Conservation (phyloP, 2,888 invertebrate species). For the Epirrhoe alternata region DNA sequence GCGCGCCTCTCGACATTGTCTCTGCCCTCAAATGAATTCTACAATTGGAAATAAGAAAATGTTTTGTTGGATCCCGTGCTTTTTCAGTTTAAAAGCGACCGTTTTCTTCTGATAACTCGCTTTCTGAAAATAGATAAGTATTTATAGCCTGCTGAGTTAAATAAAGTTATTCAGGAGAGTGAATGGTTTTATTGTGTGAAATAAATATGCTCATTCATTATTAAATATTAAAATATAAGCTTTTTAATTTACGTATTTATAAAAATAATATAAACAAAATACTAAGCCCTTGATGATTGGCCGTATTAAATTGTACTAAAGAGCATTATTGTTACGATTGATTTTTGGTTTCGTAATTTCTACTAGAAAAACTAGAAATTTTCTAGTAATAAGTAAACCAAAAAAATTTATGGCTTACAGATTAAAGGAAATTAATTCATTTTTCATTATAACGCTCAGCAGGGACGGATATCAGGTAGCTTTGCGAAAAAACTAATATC, state of each 20-base stretch:
- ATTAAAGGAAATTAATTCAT: constrained; percentile 72
- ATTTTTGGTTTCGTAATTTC: not conserved
- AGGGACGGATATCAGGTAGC: constrained; percentile 67
- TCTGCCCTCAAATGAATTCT: constrained; percentile 86
- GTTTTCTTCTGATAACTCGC: constrained; percentile 76
- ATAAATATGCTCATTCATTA: constrained; percentile 35
- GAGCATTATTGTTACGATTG: no score
- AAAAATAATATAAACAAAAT: no score
- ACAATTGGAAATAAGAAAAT: constrained; percentile 86
- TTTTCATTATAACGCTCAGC: constrained; percentile 75
- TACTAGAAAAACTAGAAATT: not conserved
- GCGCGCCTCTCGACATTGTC: constrained; percentile 84
- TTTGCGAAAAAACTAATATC: constrained; percentile 79
- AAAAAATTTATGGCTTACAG: constrained; percentile 46
- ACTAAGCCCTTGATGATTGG: not conserved
- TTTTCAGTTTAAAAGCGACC: constrained; percentile 82
- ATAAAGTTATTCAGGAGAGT: constrained; percentile 60
- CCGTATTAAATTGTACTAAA: no score
- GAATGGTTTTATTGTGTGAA: constrained; percentile 48
- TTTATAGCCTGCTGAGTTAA: constrained; percentile 52
- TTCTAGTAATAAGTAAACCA: not conserved
- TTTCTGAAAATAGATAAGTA: constrained; percentile 55
- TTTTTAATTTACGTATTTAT: constrained; percentile 22
- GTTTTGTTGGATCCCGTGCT: constrained; percentile 84
- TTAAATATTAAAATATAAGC: constrained; percentile 31